Evolutionary conservation across 2,888 invertebrate genomes (phyloP).

Genomic region (Pammene fasciana): DNA sequence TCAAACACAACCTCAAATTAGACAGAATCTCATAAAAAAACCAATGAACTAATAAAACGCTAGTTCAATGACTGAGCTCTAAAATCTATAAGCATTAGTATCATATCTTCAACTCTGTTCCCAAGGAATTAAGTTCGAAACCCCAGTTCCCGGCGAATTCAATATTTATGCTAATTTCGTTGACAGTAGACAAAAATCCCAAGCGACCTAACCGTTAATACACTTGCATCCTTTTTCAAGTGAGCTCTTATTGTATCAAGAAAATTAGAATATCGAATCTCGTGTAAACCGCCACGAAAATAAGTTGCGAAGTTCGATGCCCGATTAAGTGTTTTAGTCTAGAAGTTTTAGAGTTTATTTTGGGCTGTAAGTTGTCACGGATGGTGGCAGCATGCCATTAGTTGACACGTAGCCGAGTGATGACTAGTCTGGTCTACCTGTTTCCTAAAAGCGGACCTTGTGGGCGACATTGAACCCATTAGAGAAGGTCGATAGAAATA

Average conservation of each 20-base stretch:
- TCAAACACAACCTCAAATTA: no score
- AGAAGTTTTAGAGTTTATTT: conserved; percentile 20
- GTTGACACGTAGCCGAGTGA: conserved; percentile 41
- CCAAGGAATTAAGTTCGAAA: neutral
- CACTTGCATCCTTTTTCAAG: neutral
- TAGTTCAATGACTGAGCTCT: no score
- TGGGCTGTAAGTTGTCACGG: conserved; percentile 3
- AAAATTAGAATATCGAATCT: conserved; percentile 26
- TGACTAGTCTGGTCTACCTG: conserved; percentile 52
- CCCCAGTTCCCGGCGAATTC: neutral
- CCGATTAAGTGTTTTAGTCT: conserved; percentile 1
- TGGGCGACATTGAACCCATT: conserved; percentile 60
- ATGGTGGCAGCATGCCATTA: conserved; percentile 40
- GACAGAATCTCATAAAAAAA: no score
- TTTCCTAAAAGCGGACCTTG: conserved; percentile 58
- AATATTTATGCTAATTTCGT: conserved; percentile 1
- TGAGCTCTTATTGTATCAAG: neutral
- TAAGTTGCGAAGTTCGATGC: neutral
- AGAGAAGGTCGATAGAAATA: conserved; percentile 43
- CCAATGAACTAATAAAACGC: no score
- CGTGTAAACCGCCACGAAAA: conserved; percentile 29
- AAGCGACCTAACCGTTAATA: neutral
- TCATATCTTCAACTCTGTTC: no score
- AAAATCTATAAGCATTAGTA: no score
- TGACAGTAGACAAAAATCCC: neutral